Conservation (phyloP, 1,140 invertebrate species). For the Neoseiulus cucumeris region DNA sequence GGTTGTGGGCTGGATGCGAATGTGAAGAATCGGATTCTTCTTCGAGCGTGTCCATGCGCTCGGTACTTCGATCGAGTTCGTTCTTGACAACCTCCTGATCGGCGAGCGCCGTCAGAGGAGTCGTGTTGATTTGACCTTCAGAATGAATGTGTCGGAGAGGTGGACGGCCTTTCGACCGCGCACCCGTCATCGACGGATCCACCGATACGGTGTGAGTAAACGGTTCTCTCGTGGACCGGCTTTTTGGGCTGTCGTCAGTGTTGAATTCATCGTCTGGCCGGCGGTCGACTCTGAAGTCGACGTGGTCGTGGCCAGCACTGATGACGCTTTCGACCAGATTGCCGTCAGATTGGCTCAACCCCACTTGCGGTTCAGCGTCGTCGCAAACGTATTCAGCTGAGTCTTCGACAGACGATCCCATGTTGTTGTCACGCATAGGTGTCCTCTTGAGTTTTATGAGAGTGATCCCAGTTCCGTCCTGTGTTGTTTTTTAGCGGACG, state of each 20-base stretch:
- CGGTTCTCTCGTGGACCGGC: background rate
- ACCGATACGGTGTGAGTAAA: background rate
- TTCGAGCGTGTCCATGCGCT: constrained; percentile 8
- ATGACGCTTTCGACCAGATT: background rate
- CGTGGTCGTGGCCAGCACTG: too few species aligned
- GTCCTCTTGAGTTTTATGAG: constrained; percentile 8
- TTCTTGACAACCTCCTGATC: constrained; percentile 6
- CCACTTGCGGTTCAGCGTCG: background rate
- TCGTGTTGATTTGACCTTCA: background rate
- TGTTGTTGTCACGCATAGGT: background rate
- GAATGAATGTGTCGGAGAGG: background rate
- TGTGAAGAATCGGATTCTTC: constrained; percentile 5
- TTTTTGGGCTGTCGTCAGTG: background rate
- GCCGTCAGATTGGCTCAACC: background rate
- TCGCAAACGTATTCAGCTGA: constrained; percentile 6
- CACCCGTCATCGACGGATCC: background rate
- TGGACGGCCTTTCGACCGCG: background rate
- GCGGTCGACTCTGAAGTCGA: too few species aligned
- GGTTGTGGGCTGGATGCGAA: background rate
- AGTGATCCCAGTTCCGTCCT: constrained; percentile 5
- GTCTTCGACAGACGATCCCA: constrained; percentile 10
- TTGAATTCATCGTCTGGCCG: background rate
- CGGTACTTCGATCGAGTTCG: background rate
- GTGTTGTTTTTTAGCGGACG: background rate
- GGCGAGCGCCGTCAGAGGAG: background rate